Conservation (phyloP, 2,113 vertebrate species). For the Philantomba maxwellii region DNA sequence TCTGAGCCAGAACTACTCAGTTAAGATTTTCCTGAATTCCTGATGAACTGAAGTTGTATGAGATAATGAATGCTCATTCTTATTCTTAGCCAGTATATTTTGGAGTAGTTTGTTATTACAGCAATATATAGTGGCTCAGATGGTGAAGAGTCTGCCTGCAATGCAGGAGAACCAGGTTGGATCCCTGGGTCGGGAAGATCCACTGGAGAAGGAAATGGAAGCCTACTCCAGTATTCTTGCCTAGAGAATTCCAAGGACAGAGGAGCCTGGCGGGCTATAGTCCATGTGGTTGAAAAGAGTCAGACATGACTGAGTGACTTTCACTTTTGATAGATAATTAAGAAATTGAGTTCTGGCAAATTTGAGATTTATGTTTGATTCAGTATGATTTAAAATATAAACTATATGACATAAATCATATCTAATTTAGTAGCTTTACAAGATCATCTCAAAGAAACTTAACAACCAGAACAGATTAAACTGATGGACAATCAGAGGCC, state of each 20-base stretch:
- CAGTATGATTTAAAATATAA: background rate
- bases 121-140: background rate
- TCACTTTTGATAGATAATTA: background rate
- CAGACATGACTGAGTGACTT: background rate
- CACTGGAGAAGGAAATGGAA: background rate
- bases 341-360: background rate
- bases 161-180: background rate
- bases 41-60: background rate
- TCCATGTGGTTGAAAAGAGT: background rate
- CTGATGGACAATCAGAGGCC: background rate
- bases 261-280: background rate
- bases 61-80: background rate
- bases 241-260: background rate
- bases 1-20: background rate
- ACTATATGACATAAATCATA: background rate
- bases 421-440: background rate
- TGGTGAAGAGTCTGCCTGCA: background rate
- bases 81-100: background rate
- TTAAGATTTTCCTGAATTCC: background rate
- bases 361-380: background rate
- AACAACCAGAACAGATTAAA: background rate
- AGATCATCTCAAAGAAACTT: background rate
- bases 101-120: background rate
- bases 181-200: background rate
- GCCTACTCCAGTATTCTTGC: background rate